Conservation (phyloP, 2,888 invertebrate genomes). For the Brachyptera putata region DNA sequence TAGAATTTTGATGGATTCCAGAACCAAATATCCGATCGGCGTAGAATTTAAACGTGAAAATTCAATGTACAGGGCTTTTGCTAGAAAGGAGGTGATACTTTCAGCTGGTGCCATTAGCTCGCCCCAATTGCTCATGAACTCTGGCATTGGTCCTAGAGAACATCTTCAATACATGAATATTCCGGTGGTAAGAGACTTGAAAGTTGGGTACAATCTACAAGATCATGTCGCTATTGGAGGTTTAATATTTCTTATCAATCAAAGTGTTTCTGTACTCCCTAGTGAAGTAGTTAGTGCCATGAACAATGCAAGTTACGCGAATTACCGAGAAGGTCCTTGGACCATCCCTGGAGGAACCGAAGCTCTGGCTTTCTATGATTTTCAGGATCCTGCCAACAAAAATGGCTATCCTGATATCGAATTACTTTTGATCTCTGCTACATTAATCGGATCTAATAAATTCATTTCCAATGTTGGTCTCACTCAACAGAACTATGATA, state of each 20-base stretch:
- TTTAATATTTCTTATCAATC: slow-evolving; percentile 59
- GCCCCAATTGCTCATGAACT: no score
- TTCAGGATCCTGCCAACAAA: slow-evolving; percentile 41
- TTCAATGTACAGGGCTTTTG: no score
- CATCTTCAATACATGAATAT: no score
- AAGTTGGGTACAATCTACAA: slow-evolving; percentile 63
- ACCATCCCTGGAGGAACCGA: slow-evolving; percentile 63
- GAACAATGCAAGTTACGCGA: slow-evolving; percentile 48
- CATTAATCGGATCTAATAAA: no score
- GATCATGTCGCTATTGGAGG: slow-evolving; percentile 66
- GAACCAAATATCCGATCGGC: no score
- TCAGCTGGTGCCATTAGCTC: no score
- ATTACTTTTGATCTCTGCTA: no score
- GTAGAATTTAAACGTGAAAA: no score
- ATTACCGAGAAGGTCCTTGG: slow-evolving; percentile 52
- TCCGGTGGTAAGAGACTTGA: no score
- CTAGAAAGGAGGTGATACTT: no score
- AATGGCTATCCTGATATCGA: slow-evolving; percentile 41
- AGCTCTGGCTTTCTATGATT: slow-evolving; percentile 58
- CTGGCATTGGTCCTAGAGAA: no score
- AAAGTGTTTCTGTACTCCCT: slow-evolving; percentile 45
- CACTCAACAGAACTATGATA: slow-evolving; percentile 38
- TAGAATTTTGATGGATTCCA: slow-evolving; percentile 57
- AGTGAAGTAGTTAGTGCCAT: slow-evolving; percentile 35
- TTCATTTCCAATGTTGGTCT: no score